Percentiles rank a stretch among this genome's conserved stretches.
Evolutionary conservation across 2,113 vertebrate species (phyloP).

Genomic region (Dasyurus viverrinus): DNA sequence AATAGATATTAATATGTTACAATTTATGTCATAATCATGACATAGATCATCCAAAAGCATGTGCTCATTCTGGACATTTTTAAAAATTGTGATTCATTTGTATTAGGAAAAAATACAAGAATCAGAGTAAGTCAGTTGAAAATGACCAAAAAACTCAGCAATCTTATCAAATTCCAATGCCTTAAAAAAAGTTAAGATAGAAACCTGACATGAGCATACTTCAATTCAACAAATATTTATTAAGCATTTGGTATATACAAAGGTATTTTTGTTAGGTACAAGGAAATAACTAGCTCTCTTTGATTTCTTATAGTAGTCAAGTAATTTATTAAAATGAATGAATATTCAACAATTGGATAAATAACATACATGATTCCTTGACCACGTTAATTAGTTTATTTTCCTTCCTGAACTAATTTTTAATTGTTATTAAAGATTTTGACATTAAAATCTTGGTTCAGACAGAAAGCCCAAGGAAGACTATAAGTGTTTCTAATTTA

Average conservation of each 20-base stretch:
- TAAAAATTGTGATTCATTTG: background rate
- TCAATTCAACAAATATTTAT: background rate
- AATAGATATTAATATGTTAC: background rate
- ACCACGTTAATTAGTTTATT: background rate
- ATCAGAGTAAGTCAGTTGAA: background rate
- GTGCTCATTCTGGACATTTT: background rate
- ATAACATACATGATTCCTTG: background rate
- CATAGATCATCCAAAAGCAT: background rate
- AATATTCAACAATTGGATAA: background rate
- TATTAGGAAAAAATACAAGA: background rate
- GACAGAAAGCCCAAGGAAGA: background rate
- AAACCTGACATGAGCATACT: slow-evolving; percentile 27
- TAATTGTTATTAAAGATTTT: background rate
- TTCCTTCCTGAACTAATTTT: background rate
- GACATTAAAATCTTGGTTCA: background rate
- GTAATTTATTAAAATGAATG: background rate
- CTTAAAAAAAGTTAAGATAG: slow-evolving; percentile 1
- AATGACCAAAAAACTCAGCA: background rate
- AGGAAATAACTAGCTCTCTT: background rate
- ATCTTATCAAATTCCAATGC: slow-evolving; percentile 19
- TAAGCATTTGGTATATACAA: background rate
- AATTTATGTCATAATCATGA: background rate
- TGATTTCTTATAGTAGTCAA: background rate
- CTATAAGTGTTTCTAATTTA: background rate
- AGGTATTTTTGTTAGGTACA: background rate